Evolutionary conservation across 2,888 invertebrate genomes (phyloP), one percentile per base, ranked within the genome.

Genomic region (Hirtodrosophila trivittata): DNA sequence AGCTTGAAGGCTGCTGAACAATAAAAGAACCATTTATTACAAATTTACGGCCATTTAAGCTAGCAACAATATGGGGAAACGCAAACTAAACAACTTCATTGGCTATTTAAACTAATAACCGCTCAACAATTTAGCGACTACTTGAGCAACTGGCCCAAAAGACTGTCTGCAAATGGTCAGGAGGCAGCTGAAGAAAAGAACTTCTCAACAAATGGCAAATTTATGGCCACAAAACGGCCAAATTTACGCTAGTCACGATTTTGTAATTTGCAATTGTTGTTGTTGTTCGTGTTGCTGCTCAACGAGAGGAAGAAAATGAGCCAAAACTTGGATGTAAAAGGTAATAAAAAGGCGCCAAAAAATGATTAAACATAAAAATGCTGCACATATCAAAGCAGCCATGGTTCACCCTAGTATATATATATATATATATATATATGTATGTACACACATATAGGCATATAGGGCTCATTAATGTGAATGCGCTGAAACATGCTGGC

Each of bases 221-320:
- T 78, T 83, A 80, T 78, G 66, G 68, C 59, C 51, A 65, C 50
- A 78, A 64, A 72, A 69, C 47, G 77, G 62, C 66, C 54, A 85
- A 83, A 86, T 81, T 86, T 80, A 73, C 72, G 68, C 83, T 72
- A 86, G 86, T 86, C 86, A 86, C 88, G 88, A 87, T 75, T 85
- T 76, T 65, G 87, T 80, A 87, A 87, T 86, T 86, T 87, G 77
- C 74, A 68, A 57, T 70, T 66, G 59, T 67, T 65, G 65, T 64
- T 71, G 58, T 42, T 50, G 57, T 43, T 55, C 39, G 54, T 70
- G 47, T 39, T 56, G 55, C 39, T 38, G 28, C 35, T 43, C 13
- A 18, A 10, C 6, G n/a, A 43, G 49, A 28, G 41, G 5, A 55
- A 49, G 57, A 64, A 66, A 75, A 63, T 58, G 57, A 67, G 71